These are phyloP conservation scores for Euborellia annulipes DNA, from an alignment of 1,140 invertebrate species.

Conservation along the genomic window DNA sequence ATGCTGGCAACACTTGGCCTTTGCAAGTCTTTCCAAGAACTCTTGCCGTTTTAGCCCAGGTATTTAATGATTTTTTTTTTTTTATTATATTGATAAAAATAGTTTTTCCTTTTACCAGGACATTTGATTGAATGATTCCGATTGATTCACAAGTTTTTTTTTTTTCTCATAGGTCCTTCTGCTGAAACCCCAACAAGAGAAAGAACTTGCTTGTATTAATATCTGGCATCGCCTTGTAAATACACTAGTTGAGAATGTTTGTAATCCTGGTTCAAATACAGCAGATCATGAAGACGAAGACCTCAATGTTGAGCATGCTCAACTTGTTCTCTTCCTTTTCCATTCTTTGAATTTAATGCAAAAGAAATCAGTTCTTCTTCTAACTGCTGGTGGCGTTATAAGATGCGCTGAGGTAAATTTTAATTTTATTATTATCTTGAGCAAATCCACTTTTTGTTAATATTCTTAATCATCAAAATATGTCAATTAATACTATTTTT, in stretches of 20 bases:
- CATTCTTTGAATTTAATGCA: slow-evolving; percentile 90
- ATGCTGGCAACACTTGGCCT: slow-evolving; percentile 41
- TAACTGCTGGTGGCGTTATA: slow-evolving; percentile 51
- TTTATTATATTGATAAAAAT: not conserved
- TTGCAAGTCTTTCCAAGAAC: slow-evolving; percentile 73
- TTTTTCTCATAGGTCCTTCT: slow-evolving; percentile 43
- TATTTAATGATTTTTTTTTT: slow-evolving; percentile 24
- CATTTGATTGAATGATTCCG: not conserved
- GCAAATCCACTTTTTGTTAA: too few species aligned
- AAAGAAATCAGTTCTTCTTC: slow-evolving; percentile 83
- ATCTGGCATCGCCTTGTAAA: slow-evolving; percentile 82
- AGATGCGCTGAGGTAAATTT: slow-evolving; percentile 44
- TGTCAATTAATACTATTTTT: too few species aligned
- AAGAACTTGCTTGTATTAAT: slow-evolving; percentile 71
- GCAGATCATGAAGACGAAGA: slow-evolving; percentile 36
- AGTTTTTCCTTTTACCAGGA: slow-evolving; percentile 28
- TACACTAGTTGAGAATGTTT: slow-evolving; percentile 68
- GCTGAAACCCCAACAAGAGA: slow-evolving; percentile 65
- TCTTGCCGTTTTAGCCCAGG: slow-evolving; percentile 61
- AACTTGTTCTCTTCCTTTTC: slow-evolving; percentile 83
- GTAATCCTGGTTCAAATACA: slow-evolving; percentile 26
- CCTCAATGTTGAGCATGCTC: slow-evolving; percentile 90
- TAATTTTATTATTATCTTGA: too few species aligned
- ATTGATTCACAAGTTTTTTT: not conserved
- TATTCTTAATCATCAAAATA: too few species aligned